Percentiles rank a stretch among this genome's conserved stretches.
Evolutionary conservation across 2,888 invertebrate species (phyloP).

Genomic region (Dasysyrphus tricinctus): DNA sequence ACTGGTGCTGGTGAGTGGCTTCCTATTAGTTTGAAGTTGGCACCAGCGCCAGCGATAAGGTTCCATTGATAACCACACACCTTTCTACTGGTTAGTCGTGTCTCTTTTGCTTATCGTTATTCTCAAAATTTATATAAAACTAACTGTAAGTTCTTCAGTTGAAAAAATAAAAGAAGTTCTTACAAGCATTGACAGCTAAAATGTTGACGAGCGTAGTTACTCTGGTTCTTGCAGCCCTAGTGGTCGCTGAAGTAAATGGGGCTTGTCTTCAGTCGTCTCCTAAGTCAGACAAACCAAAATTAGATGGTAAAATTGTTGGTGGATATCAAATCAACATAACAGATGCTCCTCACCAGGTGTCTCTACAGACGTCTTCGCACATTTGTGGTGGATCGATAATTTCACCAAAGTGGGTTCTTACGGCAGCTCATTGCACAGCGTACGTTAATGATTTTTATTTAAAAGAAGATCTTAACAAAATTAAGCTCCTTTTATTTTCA

Average conservation of each 20-base stretch:
- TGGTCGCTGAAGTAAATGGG: constrained; percentile 27
- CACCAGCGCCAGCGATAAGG: constrained; percentile 33
- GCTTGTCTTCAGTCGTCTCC: constrained; percentile 51
- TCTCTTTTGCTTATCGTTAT: constrained; percentile 56
- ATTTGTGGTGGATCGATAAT: constrained; percentile 83
- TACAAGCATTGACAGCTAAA: constrained; percentile 23
- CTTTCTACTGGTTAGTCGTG: constrained; percentile 24
- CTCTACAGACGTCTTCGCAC: constrained; percentile 80
- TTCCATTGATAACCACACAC: constrained; percentile 41
- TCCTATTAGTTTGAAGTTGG: constrained; percentile 15
- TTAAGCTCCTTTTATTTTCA: constrained; percentile 50
- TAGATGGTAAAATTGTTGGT: constrained; percentile 83
- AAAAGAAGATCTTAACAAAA: too few species aligned
- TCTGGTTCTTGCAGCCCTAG: not conserved
- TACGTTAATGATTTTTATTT: constrained; percentile 75
- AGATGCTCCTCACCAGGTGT: constrained; percentile 82
- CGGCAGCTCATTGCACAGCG: constrained; percentile 83
- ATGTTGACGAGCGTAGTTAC: constrained; percentile 31
- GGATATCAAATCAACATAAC: constrained; percentile 82
- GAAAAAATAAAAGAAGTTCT: constrained; percentile 29
- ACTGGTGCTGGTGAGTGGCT: constrained; percentile 4
- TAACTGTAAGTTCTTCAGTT: constrained; percentile 7
- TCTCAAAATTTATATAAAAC: constrained; percentile 48
- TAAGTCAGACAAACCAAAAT: constrained; percentile 78
- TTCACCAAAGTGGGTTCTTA: constrained; percentile 81